phyloP scores from a whole-genome alignment of 2,113 vertebrate genomes.

The Equus quagga region DNA sequence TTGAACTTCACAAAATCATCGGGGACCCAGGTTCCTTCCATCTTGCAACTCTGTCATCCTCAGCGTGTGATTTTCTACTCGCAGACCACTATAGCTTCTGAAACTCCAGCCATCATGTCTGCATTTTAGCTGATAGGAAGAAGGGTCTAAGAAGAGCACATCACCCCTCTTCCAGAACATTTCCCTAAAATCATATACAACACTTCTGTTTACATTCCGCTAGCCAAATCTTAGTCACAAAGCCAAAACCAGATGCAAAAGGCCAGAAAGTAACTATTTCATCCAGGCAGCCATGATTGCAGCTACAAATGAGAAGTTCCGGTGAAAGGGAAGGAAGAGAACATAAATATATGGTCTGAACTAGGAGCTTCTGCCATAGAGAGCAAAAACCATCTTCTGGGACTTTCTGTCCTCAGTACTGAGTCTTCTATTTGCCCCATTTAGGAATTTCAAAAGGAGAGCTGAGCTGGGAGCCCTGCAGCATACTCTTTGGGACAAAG shows the following conservation, averaged over 20 bases:
- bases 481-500: not conserved
- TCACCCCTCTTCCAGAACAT: not conserved
- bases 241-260: not conserved
- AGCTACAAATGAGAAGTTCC: not conserved
- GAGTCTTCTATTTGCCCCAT: not conserved
- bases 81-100: not conserved
- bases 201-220: not conserved
- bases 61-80: not conserved
- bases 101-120: not conserved
- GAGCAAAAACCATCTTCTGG: not conserved
- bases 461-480: not conserved
- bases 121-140: not conserved
- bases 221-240: not conserved
- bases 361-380: not conserved
- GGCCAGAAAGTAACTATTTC: not conserved
- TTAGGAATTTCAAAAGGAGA: not conserved
- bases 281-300: not conserved
- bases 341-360: not conserved
- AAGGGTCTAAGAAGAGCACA: not conserved
- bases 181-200: not conserved
- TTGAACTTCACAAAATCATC: not conserved
- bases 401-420: not conserved
- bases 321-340: not conserved
- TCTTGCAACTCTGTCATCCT: not conserved
- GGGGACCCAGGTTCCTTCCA: not conserved